phyloP scores from a whole-genome alignment of 2,797 vertebrate species.

The Danio aesculapii region DNA sequence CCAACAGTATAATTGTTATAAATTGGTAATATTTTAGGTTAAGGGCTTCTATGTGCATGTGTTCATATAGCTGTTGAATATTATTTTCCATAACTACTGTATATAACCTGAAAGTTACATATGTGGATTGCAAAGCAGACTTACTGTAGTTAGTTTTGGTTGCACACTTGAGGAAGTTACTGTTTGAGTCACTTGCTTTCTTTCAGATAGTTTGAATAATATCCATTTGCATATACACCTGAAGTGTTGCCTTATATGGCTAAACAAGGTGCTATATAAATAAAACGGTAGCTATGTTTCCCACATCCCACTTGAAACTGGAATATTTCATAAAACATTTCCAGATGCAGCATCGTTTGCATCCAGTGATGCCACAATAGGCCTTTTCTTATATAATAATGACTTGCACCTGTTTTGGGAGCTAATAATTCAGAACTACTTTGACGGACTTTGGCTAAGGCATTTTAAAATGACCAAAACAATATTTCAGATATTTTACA shows the following conservation, averaged over 20 bases:
- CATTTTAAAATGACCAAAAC: too few species aligned
- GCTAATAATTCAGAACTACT: too few species aligned
- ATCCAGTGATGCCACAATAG: too few species aligned
- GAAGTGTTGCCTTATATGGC: conserved; percentile 45
- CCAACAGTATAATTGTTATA: not conserved
- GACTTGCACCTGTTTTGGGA: too few species aligned
- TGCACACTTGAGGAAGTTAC: conserved; percentile 54
- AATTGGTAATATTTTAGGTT: not conserved
- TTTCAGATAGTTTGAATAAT: conserved; percentile 58
- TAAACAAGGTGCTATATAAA: not conserved
- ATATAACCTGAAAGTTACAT: not conserved
- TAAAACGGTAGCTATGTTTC: not conserved
- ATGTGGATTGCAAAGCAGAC: not conserved
- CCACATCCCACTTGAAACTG: too few species aligned
- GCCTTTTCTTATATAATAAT: too few species aligned
- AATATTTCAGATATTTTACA: too few species aligned
- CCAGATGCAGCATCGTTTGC: too few species aligned
- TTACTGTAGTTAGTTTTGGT: conserved; percentile 25
- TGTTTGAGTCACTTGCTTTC: conserved; percentile 28
- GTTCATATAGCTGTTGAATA: not conserved
- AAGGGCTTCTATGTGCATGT: not conserved
- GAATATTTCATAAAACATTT: too few species aligned
- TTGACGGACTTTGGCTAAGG: too few species aligned
- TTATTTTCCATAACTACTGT: not conserved
- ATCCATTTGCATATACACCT: conserved; percentile 56